Percentiles rank a stretch among this genome's conserved stretches.
Evolutionary conservation across 1,140 invertebrate genomes (phyloP).

Genomic region (Harlomillsia oculata): DNA sequence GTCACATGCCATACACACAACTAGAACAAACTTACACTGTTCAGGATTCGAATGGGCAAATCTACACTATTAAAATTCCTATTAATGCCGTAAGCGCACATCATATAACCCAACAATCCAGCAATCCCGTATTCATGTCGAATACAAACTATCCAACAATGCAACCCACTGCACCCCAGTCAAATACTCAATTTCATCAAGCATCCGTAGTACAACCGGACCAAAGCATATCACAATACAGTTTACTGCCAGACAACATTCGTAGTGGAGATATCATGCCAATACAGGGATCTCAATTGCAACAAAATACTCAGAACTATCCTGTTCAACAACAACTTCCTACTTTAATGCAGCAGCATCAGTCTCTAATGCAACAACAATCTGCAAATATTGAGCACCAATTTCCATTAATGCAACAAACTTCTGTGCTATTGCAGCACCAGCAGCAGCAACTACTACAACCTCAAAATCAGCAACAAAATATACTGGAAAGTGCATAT

Average conservation of each 20-base stretch:
- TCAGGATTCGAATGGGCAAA: slow-evolving; percentile 27
- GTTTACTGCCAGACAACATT: slow-evolving; percentile 55
- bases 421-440: not conserved
- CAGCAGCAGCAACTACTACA: not conserved
- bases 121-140: no score
- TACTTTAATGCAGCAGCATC: not conserved
- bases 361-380: not conserved
- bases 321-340: not conserved
- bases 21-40: slow-evolving; percentile 16
- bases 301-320: not conserved
- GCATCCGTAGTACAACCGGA: slow-evolving; percentile 36
- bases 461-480: not conserved
- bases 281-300: not conserved
- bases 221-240: slow-evolving; percentile 55
- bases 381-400: not conserved
- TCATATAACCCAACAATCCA: no score
- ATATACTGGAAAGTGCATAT: no score
- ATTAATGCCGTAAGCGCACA: slow-evolving; percentile 56
- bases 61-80: slow-evolving; percentile 40
- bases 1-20: no score
- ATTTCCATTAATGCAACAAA: not conserved
- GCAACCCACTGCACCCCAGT: no score
- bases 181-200: no score
- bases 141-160: no score
- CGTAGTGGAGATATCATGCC: slow-evolving; percentile 44